These are phyloP conservation scores for Mus caroli DNA, from an alignment of 2,797 vertebrate genomes.

Conservation along the genomic window DNA sequence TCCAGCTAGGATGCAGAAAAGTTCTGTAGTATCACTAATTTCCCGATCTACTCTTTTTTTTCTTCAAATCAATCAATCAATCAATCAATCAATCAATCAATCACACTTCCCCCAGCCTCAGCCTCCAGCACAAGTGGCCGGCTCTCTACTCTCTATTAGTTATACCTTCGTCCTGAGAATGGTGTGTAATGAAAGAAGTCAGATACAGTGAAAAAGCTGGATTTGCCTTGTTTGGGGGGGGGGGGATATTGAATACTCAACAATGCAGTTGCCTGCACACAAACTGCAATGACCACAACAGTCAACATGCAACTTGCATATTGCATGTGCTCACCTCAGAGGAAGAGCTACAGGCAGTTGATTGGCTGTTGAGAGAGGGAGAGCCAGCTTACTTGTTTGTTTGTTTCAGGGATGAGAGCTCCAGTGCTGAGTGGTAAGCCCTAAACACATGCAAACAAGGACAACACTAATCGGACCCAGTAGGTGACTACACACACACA, in stretches of 20 bases:
- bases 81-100: background rate
- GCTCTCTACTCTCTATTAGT: background rate
- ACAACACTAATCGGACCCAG: background rate
- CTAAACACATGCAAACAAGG: background rate
- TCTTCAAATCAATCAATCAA: background rate
- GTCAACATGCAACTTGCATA: background rate
- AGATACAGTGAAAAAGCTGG: background rate
- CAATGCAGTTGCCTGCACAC: background rate
- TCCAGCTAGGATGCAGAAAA: background rate
- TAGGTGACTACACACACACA: background rate
- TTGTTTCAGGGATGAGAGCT: background rate
- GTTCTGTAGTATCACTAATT: background rate
- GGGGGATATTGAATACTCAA: background rate
- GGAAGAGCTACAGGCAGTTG: background rate
- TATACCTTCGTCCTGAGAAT: background rate
- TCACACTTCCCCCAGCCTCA: background rate
- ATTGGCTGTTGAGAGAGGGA: background rate
- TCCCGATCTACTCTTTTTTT: background rate
- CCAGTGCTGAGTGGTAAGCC: background rate
- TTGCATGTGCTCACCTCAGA: background rate
- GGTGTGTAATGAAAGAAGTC: conserved; percentile 23
- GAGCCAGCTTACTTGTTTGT: background rate
- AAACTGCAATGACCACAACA: background rate
- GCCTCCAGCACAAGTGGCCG: background rate
- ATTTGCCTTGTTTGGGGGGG: background rate